Evolutionary conservation across 2,888 invertebrate species (phyloP), one percentile per base, ranked within the genome.

Genomic region (Dicyrtomina minuta): DNA sequence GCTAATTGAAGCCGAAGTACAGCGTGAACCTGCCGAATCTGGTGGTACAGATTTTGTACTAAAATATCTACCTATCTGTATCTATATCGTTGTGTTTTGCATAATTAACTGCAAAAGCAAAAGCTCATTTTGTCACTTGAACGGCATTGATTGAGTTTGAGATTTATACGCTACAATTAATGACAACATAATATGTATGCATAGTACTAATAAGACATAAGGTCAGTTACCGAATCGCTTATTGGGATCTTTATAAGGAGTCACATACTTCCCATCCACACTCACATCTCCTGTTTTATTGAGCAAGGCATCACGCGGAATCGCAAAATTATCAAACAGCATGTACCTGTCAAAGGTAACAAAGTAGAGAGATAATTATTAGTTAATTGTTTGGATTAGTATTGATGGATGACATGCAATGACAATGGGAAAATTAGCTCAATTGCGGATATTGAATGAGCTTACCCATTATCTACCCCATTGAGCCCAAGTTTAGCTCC

Each of bases 401-500:
- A 43, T 43, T 12, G 43, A 43, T 43, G 43, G 43, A 43, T 12
- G 43, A 12, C 43, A n/a, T n/a, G n/a, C n/a, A n/a, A 43, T 43
- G 43, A 43, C 13, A 13, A 43, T 43, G 43, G 43, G 13, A 12
- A 12, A 43, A 43, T 43, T 8, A 8, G 43, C 43, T 12, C 43
- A 13, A 12, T 43, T 43, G 8, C 15, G 15, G 15, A 8, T 15
- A 15, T 15, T 4, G 3, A 41, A 41, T 41, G 43, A 46, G 17
- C 83, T 83, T 79, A 90, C 89, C 96, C 96, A 82, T 96, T 96
- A 82, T 96, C 96, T 71, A 95, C 88, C 3, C 93, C 95, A 81
- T 95, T 90, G 61, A 93, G 86, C 12, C 95, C 96, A 59, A 91
- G 87, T 84, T 96, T 96, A 82, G 92, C 92, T 0, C 96, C 96